phyloP scores from a whole-genome alignment of 1,140 invertebrate species.

The Ostrea denselamellosa region DNA sequence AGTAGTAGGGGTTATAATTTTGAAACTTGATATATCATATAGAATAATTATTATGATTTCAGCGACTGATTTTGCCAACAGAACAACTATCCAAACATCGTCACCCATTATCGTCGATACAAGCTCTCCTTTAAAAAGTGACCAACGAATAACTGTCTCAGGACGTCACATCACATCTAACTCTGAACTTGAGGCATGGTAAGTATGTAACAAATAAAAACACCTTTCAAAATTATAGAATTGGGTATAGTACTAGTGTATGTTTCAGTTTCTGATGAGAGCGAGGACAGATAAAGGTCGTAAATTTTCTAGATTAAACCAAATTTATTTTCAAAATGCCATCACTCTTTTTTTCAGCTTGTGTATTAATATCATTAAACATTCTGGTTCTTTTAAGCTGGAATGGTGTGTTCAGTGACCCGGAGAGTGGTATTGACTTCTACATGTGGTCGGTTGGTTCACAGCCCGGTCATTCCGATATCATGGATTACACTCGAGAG shows the following conservation, averaged over 20 bases:
- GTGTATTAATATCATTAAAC: background rate
- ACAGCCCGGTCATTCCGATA: slow-evolving; percentile 60
- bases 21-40: background rate
- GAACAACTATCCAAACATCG: background rate
- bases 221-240: no score
- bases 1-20: background rate
- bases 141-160: background rate
- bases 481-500: slow-evolving; percentile 45
- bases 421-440: slow-evolving; percentile 55
- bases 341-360: no score
- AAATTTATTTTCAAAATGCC: no score
- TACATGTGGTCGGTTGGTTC: slow-evolving; percentile 59
- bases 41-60: background rate
- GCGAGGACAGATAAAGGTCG: no score
- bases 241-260: no score
- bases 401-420: slow-evolving; percentile 59
- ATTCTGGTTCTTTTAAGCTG: slow-evolving; percentile 55
- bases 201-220: background rate
- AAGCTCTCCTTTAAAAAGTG: background rate
- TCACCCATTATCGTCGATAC: background rate
- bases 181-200: background rate
- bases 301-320: no score
- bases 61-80: background rate
- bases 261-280: no score
- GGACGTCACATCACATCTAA: background rate